A percentile compares a stretch with the other conserved stretches of the same genome.
Evolutionary conservation across 2,113 vertebrate species (phyloP).

Genomic region (Vicugna pacos): DNA sequence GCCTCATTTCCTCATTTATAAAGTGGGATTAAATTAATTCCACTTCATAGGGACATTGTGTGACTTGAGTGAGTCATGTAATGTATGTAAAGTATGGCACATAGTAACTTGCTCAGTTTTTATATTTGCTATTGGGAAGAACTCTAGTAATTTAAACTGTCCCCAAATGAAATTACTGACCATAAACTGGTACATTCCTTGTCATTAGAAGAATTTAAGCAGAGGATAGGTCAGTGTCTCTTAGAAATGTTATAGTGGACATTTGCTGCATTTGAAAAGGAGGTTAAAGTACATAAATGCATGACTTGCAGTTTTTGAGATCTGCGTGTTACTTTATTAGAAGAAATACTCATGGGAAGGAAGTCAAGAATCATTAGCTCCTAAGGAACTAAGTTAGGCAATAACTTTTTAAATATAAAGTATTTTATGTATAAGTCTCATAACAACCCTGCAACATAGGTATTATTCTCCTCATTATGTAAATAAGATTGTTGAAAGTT

Average conservation of each 20-base stretch:
- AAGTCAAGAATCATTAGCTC: constrained; percentile 21
- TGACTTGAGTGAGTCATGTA: background rate
- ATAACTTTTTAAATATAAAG: constrained; percentile 38
- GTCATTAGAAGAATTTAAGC: constrained; percentile 41
- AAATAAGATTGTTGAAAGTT: constrained; percentile 43
- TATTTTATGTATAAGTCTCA: constrained; percentile 25
- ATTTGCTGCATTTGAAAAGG: constrained; percentile 37
- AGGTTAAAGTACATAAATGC: background rate
- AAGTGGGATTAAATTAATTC: background rate
- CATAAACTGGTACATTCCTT: background rate
- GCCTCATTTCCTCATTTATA: background rate
- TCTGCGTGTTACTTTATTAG: constrained; percentile 13
- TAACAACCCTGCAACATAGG: background rate
- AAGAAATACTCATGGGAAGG: background rate
- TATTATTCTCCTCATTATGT: background rate
- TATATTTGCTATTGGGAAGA: background rate
- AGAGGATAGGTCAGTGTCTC: background rate
- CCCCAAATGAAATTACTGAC: background rate
- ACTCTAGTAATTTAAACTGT: background rate
- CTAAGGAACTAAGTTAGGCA: constrained; percentile 49
- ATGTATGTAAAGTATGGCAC: background rate
- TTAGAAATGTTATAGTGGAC: background rate
- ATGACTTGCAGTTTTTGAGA: constrained; percentile 4
- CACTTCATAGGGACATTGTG: background rate
- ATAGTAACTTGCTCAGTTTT: background rate